A percentile compares a stretch with the other conserved stretches of the same genome.
These are phyloP conservation scores for Galagoides demidoff DNA, from an alignment of 2,797 vertebrate species.

Conservation along the genomic window DNA sequence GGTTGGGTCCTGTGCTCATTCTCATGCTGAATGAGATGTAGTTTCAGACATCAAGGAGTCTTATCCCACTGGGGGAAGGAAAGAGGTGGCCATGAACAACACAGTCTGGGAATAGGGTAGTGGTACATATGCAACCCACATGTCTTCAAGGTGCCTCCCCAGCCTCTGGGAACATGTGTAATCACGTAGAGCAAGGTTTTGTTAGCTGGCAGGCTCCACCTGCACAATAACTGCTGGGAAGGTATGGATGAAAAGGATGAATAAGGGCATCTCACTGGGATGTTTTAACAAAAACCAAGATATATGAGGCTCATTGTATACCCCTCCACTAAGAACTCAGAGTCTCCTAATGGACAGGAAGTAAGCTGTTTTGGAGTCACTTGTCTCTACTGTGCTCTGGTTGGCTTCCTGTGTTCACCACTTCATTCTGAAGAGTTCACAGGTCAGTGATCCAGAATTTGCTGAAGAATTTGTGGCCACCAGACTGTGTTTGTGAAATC, in stretches of 20 bases:
- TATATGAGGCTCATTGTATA: neutral
- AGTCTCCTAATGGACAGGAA: neutral
- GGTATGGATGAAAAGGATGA: neutral
- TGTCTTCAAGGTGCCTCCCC: neutral
- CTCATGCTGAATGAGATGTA: neutral
- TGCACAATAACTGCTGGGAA: neutral
- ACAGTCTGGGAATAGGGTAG: neutral
- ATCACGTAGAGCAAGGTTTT: neutral
- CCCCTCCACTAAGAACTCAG: neutral
- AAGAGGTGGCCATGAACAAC: neutral
- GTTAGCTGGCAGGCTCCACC: neutral
- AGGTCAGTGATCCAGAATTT: neutral
- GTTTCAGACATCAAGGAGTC: neutral
- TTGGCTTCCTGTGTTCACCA: neutral
- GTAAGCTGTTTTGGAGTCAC: neutral
- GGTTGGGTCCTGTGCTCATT: neutral
- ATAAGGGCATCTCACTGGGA: neutral
- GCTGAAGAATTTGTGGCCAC: neutral
- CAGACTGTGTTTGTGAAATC: constrained; percentile 14
- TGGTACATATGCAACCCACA: neutral
- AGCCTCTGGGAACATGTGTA: neutral
- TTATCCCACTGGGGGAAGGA: neutral
- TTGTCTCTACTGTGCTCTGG: neutral
- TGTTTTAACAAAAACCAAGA: neutral
- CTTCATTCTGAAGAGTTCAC: neutral